Conservation (phyloP, 2,113 vertebrate species). For the Miniopterus natalensis region DNA sequence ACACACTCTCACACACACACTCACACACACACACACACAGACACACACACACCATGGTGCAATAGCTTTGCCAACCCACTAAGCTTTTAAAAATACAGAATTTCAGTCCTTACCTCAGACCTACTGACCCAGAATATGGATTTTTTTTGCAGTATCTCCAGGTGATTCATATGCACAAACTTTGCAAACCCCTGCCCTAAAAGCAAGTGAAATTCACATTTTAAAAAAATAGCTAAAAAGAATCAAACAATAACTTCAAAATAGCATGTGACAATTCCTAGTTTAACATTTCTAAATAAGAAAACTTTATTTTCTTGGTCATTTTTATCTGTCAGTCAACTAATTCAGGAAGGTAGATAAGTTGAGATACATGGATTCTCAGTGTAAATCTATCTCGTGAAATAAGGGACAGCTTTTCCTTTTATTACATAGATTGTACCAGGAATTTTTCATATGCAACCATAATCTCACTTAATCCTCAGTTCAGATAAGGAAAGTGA, state of each 20-base stretch:
- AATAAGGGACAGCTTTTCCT: neutral
- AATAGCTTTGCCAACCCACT: neutral
- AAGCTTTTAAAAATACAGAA: neutral
- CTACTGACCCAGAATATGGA: neutral
- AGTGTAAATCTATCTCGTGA: neutral
- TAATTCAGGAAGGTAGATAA: neutral
- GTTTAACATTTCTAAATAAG: neutral
- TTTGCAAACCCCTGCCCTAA: neutral
- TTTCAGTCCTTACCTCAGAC: neutral
- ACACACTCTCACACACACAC: neutral
- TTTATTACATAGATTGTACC: neutral
- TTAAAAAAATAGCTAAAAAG: neutral
- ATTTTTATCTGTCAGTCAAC: neutral
- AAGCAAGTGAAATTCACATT: neutral
- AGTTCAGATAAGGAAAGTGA: neutral
- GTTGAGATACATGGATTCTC: neutral
- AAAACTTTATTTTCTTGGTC: constrained; percentile 24
- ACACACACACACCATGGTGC: neutral
- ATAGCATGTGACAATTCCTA: neutral
- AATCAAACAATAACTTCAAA: constrained; percentile 40
- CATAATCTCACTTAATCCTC: constrained; percentile 23
- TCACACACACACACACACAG: neutral
- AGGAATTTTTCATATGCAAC: neutral
- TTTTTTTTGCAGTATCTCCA: neutral
- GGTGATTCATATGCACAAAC: neutral